A percentile compares a stretch with the other conserved stretches of the same genome.
phyloP scores from a whole-genome alignment of 2,888 invertebrate genomes.

The Orchesellides sinensis region DNA sequence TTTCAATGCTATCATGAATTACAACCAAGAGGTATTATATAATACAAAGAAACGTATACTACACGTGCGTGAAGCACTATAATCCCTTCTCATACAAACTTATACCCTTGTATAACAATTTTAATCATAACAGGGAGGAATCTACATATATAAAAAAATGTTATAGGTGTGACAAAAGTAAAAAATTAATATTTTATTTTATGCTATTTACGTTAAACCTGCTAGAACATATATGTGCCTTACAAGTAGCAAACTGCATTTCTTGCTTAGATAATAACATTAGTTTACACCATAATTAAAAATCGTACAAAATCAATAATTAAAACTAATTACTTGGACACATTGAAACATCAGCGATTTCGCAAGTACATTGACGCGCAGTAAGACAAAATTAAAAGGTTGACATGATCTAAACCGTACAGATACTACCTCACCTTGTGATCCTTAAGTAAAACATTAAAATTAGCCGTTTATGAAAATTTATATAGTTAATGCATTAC shows the following conservation, averaged over 20 bases:
- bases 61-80: background rate
- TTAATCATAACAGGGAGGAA: background rate
- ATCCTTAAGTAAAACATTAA: no score
- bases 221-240: no score
- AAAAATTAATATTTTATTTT: conserved; percentile 35
- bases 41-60: background rate
- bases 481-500: no score
- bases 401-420: no score
- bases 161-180: conserved; percentile 49
- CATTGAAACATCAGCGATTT: background rate
- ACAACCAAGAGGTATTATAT: background rate
- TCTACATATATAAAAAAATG: background rate
- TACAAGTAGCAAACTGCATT: conserved; percentile 10
- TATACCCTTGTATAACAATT: no score
- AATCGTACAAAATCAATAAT: conserved; percentile 51
- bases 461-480: no score
- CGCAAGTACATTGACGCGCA: conserved; percentile 46
- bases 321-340: conserved; percentile 8
- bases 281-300: conserved; percentile 31
- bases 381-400: conserved; percentile 9
- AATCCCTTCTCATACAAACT: background rate
- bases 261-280: conserved; percentile 4
- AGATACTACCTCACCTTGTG: no score
- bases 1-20: no score
- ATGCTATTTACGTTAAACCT: no score